Base-by-base conservation (phyloP, 1,140 invertebrate species). In the Solen grandis region DNA sequence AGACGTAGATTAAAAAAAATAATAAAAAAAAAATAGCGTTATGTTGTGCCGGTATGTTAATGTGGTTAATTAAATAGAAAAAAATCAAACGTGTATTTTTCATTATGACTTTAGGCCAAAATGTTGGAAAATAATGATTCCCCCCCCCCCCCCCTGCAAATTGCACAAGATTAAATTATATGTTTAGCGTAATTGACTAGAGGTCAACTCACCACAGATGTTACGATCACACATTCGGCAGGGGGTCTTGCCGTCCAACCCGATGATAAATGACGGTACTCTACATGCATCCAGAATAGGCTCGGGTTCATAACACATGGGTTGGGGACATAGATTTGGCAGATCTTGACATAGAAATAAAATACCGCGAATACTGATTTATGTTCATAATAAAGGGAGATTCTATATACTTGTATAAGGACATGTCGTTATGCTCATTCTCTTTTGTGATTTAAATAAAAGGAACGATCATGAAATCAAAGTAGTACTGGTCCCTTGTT, bases 121-220 rank as follows among this genome's bases (percentile, higher is more conserved):
- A 5, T 55, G 27, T 27, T 22, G 5, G 5, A 22, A 5, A 55
- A 3, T 55, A 5, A 22, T 27, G 27, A 55, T 5, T 3, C 27
- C 27, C 5, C 5, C 3, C n/a, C 19, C n/a, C 4, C n/a, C 27
- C 4, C n/a, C 27, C 5, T 35, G 22, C 14, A 0, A 16, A 65
- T 4, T 16, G 33, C 31, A 35, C 29, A 33, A 33, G 13, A 1
- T 2, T 14, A n/a, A 22, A 13, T 4, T 35, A 65, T 65, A 14
- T 31, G 31, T n/a, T 14, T 16, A 14, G 8, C 16, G 22, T 33
- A 35, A 0, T 68, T 29, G 16, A 3, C 16, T 46, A 10, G 25
- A 46, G 22, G 55, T 2, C 4, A 52, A 57, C 54, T 57, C 46
- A 73, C 70, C 70, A 25, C 70, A 73, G 16, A 73, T 5, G 36